These are phyloP conservation scores for Meriones psammophilus DNA, from an alignment of 2,797 vertebrate species.

Conservation along the genomic window DNA sequence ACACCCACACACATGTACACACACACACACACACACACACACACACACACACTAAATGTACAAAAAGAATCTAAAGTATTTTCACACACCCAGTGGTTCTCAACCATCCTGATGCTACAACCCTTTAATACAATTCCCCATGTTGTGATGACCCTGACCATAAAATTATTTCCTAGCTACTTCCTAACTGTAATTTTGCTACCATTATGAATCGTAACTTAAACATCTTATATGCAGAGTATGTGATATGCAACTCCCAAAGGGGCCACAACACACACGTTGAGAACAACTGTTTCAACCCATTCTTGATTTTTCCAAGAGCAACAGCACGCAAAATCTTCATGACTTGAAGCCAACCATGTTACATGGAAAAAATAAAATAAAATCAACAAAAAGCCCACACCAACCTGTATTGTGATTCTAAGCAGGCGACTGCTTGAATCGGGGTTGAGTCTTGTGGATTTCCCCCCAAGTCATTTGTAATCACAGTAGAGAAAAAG, in stretches of 20 bases:
- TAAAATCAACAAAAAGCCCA: slow-evolving; percentile 49
- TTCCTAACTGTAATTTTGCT: neutral
- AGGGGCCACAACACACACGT: neutral
- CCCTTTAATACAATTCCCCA: neutral
- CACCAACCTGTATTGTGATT: neutral
- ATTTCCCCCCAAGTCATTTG: slow-evolving; percentile 65
- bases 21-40: neutral
- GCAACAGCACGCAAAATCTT: neutral
- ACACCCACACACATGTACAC: no score
- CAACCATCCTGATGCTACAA: neutral
- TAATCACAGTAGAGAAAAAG: slow-evolving; percentile 73
- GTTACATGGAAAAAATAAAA: neutral
- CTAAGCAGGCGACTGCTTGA: slow-evolving; percentile 27
- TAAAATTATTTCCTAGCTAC: neutral
- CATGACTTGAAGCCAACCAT: neutral
- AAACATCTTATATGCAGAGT: neutral
- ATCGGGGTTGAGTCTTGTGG: slow-evolving; percentile 55
- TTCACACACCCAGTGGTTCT: neutral
- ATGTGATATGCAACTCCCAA: neutral
- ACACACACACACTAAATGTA: neutral
- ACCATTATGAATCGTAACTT: neutral
- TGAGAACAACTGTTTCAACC: neutral
- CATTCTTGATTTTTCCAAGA: slow-evolving; percentile 39
- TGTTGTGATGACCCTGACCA: neutral
- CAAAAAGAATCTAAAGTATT: neutral